Evolutionary conservation across 2,888 invertebrate species (phyloP), one percentile per base, ranked within the genome.

Genomic region (Zeuzera pyrina): DNA sequence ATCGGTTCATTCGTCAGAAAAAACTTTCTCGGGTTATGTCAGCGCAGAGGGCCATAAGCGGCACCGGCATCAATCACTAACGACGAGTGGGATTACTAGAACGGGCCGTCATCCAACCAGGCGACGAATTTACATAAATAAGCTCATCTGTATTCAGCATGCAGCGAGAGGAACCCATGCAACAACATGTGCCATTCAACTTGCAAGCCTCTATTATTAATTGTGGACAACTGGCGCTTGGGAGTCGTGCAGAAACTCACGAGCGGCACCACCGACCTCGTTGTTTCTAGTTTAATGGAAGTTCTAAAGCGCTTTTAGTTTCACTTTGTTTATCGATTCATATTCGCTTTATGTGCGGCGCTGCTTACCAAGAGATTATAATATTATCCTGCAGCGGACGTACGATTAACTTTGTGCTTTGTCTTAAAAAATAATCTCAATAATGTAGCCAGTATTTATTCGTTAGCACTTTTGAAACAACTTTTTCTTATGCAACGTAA

Each of bases 81-180:
- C 64, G 67, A 65, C 63, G 65, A 55, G 51, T 37, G 62, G 70
- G 69, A 72, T 74, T 74, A 71, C 65, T 58, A 57, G 60, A 57
- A 64, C 45, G 57, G 57, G 52, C 67, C 68, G 66, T 70, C 73
- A 70, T 63, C 57, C 64, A 52, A 58, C 52, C 47, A 60, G 60
- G 67, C 67, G 59, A 63, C 59, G 58, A 66, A 77, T 77, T 74
- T 74, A 73, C 77, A 76, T 77, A 77, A 77, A 74, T 74, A 76
- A 74, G 67, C 76, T 74, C 76, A 76, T 77, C 71, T 77, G 73
- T 77, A 77, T 77, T 77, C 77, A 68, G 63, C 67, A 64, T 74
- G 73, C 72, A 69, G 54, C 41, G 55, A 54, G 63, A 63, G 64
- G 52, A 65, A 64, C 59, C 70, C 70, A 69, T 76, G 77, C 74